A percentile compares a stretch with the other conserved stretches of the same genome.
Evolutionary conservation across 2,888 invertebrate species (phyloP).

Genomic region (Sinotaia quadrata): DNA sequence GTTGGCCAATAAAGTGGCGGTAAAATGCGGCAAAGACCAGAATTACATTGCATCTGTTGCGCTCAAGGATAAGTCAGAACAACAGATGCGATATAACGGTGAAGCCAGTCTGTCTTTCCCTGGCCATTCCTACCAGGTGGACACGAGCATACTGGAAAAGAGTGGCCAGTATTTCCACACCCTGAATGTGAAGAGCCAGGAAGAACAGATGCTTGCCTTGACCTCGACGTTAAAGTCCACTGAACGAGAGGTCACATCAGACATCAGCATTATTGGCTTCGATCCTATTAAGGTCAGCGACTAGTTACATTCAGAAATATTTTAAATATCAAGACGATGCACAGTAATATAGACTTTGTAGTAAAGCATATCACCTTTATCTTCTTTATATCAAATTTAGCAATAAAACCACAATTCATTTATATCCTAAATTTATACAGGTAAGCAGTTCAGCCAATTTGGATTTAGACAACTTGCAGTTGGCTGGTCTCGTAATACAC

Average conservation of each 20-base stretch:
- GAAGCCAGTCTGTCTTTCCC: constrained; percentile 25
- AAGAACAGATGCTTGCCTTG: constrained; percentile 38
- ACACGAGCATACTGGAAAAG: constrained; percentile 26
- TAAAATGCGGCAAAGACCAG: constrained; percentile 12
- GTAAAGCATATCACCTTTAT: too few relatives aligned
- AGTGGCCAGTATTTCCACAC: constrained; percentile 32
- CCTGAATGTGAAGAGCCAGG: constrained; percentile 40
- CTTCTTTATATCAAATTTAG: too few relatives aligned
- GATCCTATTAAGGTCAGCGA: constrained; percentile 33
- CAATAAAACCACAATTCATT: too few relatives aligned
- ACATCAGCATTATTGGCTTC: constrained; percentile 40
- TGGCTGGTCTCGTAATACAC: constrained; percentile 33
- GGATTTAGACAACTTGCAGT: constrained; percentile 39
- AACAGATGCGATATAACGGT: constrained; percentile 20
- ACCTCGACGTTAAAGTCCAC: constrained; percentile 39
- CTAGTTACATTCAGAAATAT: too few relatives aligned
- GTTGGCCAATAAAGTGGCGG: constrained; percentile 15
- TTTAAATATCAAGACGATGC: too few relatives aligned
- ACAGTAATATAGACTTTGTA: too few relatives aligned
- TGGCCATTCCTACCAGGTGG: constrained; percentile 15
- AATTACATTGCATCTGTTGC: constrained; percentile 13
- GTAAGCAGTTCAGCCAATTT: constrained; percentile 40
- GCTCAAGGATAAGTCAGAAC: constrained; percentile 18
- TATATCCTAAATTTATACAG: too few relatives aligned
- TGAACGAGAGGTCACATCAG: constrained; percentile 40